phyloP scores from a whole-genome alignment of 2,797 vertebrate genomes.

The Artibeus lituratus region DNA sequence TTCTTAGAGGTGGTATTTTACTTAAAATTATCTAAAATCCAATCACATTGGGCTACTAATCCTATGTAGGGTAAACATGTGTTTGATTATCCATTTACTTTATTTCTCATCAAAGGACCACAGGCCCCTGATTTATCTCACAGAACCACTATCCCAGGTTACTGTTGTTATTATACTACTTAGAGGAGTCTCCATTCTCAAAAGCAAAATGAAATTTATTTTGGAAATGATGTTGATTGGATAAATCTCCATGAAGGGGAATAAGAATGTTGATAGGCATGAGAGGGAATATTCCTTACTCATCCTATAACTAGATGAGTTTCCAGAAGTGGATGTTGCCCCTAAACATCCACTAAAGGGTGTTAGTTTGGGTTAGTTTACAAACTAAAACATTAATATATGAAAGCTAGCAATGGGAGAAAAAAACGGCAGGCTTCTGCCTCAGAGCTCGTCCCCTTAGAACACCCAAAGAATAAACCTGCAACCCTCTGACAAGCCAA shows the following conservation, averaged over 20 bases:
- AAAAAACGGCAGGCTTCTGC: not conserved
- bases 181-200: not conserved
- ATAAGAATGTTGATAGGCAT: not conserved
- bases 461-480: not conserved
- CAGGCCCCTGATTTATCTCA: not conserved
- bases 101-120: conserved; percentile 41
- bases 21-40: conserved; percentile 41
- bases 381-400: not conserved
- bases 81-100: conserved; percentile 46
- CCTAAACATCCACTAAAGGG: not conserved
- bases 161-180: not conserved
- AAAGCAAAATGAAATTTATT: not conserved
- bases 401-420: not conserved
- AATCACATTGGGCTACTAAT: not conserved
- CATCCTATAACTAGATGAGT: not conserved
- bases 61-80: conserved; percentile 32
- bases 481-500: not conserved
- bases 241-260: not conserved
- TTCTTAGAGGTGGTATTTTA: conserved; percentile 33
- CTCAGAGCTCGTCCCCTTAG: not conserved
- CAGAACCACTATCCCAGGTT: not conserved
- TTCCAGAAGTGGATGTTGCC: not conserved
- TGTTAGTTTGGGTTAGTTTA: not conserved
- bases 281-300: not conserved
- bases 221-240: not conserved